Evolutionary conservation across 2,113 vertebrate genomes (phyloP).

Genomic region (Sapayoa aenigma): DNA sequence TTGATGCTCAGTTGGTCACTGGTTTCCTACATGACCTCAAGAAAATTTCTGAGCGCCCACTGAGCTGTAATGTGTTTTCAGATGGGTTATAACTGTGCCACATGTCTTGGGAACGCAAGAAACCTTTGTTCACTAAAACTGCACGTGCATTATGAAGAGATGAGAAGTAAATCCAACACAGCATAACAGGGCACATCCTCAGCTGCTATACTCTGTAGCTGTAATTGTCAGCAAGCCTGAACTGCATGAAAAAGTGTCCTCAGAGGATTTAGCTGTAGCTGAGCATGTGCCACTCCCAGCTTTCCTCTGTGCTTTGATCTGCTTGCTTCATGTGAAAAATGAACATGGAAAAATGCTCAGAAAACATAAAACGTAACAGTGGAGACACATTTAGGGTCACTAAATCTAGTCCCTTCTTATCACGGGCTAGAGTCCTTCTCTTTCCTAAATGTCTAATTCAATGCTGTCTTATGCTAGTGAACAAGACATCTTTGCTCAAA

Average conservation of each 20-base stretch:
- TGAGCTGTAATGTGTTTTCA: background rate
- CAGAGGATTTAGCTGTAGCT: background rate
- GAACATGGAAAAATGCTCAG: background rate
- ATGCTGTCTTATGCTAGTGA: background rate
- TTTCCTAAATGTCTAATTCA: background rate
- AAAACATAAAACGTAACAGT: rapidly evolving
- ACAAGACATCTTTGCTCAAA: background rate
- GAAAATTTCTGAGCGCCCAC: background rate
- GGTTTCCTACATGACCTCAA: background rate
- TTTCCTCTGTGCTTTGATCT: background rate
- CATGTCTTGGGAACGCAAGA: background rate
- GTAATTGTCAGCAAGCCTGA: background rate
- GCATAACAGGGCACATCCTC: background rate
- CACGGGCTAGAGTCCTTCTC: background rate
- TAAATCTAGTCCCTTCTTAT: background rate
- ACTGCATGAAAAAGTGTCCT: background rate
- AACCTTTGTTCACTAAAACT: background rate
- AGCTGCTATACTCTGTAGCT: background rate
- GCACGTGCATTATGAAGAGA: background rate
- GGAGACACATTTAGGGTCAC: background rate
- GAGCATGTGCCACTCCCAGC: background rate
- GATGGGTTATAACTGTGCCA: background rate
- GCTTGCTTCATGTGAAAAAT: background rate
- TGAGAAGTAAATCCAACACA: background rate
- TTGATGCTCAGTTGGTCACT: background rate